Conservation (phyloP, 2,888 invertebrate genomes). For the Dicyrtomina minuta region DNA sequence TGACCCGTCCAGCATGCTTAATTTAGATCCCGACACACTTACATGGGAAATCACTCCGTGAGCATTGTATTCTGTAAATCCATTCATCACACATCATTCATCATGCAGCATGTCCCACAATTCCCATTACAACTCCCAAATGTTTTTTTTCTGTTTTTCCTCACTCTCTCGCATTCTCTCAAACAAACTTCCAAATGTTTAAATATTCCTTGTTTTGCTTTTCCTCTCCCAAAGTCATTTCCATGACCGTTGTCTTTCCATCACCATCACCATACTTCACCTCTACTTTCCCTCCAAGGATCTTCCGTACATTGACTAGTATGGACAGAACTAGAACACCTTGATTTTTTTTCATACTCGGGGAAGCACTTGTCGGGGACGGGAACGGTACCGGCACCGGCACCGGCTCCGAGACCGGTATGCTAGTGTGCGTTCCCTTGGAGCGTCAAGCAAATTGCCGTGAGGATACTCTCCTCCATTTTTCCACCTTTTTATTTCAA, state of each 20-base stretch:
- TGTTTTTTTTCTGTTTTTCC: not conserved
- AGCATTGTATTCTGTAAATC: slow-evolving; percentile 48
- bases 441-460: too few relatives aligned
- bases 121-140: not conserved
- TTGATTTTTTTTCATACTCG: too few relatives aligned
- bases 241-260: too few relatives aligned
- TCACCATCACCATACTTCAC: too few relatives aligned
- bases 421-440: too few relatives aligned
- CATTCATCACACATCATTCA: slow-evolving; percentile 22
- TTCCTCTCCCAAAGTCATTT: not conserved
- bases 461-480: too few relatives aligned
- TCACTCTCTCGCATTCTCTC: not conserved
- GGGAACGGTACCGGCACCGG: too few relatives aligned
- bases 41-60: slow-evolving; percentile 52
- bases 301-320: not conserved
- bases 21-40: slow-evolving; percentile 50
- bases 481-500: too few relatives aligned
- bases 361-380: too few relatives aligned
- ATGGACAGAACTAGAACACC: too few relatives aligned
- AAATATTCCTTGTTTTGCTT: not conserved
- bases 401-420: too few relatives aligned
- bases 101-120: not conserved
- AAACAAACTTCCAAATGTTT: not conserved
- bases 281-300: not conserved
- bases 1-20: slow-evolving; percentile 51